Base-by-base conservation (phyloP, 2,888 invertebrate genomes). In the Xylota sylvarum region DNA sequence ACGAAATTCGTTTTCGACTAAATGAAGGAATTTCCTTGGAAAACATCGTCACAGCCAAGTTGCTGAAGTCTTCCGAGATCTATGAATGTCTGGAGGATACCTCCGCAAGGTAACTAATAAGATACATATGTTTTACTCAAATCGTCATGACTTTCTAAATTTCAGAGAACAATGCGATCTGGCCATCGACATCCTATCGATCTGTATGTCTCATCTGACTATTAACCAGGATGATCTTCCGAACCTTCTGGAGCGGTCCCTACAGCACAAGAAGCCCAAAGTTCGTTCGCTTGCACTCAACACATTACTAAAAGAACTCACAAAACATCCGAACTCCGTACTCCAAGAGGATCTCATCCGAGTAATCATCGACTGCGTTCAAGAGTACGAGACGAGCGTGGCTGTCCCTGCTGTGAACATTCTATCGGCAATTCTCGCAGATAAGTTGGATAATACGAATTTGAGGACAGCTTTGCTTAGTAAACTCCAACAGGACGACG, bases 261-360 rank as follows among this genome's bases (percentile, higher is more conserved):
- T 97, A 46, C 92, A 93, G 0, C 95, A 96, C 91, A 94, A 94
- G 12, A 94, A 94, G 88, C 89, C 93, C n/a, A 93, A 93, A 89
- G 95, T 96, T 0, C 94, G 95, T 77, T 92, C 93, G 83, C 93
- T 95, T 89, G 96, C 95, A 23, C 90, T 96, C 37, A 94, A 94
- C 89, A 95, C 95, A 92, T 94, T 96, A 89, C 89, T 91, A 27
- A 89, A 89, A 5, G 89, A 90, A 52, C 37, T 92, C 1, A 67
- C 76, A 0, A 86, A 87, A 0, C 88, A 89, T 10, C 74, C 88
- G 5, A 32, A 17, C 23, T 80, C 60, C 37, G 5, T 50, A 37
- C 81, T 91, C 19, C 88, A 82, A 4, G 89, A 88, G 5, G 89
- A 90, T 12, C 81, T 92, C 1, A 32, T 91, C 0, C 50, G 88